Conservation (phyloP, 2,888 invertebrate genomes). For the Mycalesis mineus region DNA sequence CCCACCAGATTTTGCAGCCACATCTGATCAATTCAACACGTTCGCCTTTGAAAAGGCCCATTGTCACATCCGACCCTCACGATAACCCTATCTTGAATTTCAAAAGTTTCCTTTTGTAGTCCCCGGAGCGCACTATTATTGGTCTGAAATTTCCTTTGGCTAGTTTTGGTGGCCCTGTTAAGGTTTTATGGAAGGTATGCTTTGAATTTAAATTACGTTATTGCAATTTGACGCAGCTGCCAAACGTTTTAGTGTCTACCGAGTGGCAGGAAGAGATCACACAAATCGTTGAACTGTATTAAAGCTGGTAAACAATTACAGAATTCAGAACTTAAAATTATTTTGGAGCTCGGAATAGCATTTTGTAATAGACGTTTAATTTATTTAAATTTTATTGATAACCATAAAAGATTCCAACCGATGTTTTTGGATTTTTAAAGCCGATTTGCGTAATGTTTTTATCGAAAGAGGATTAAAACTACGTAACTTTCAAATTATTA, state of each 20-base stretch:
- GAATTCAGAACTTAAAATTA: too few species aligned
- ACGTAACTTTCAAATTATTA: too few species aligned
- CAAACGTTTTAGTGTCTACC: neutral
- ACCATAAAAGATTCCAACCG: too few species aligned
- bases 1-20: slow-evolving; percentile 7
- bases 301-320: too few species aligned
- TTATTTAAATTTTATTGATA: too few species aligned
- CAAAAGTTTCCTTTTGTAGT: slow-evolving; percentile 43
- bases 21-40: slow-evolving; percentile 29
- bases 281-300: too few species aligned
- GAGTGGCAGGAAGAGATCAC: too few species aligned
- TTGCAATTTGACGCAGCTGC: slow-evolving; percentile 51
- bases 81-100: slow-evolving; percentile 50
- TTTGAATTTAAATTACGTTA: slow-evolving; percentile 65
- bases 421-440: too few species aligned
- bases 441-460: too few species aligned
- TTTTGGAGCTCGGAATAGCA: too few species aligned
- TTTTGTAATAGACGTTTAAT: too few species aligned
- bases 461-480: too few species aligned
- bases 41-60: slow-evolving; percentile 37
- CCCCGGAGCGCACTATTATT: slow-evolving; percentile 32
- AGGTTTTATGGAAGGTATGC: slow-evolving; percentile 42
- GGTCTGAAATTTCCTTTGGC: slow-evolving; percentile 31
- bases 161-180: slow-evolving; percentile 41
- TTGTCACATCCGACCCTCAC: slow-evolving; percentile 37